Evolutionary conservation across 2,113 vertebrate genomes (phyloP), one percentile per base, ranked within the genome.

Genomic region (Podarcis cretensis): DNA sequence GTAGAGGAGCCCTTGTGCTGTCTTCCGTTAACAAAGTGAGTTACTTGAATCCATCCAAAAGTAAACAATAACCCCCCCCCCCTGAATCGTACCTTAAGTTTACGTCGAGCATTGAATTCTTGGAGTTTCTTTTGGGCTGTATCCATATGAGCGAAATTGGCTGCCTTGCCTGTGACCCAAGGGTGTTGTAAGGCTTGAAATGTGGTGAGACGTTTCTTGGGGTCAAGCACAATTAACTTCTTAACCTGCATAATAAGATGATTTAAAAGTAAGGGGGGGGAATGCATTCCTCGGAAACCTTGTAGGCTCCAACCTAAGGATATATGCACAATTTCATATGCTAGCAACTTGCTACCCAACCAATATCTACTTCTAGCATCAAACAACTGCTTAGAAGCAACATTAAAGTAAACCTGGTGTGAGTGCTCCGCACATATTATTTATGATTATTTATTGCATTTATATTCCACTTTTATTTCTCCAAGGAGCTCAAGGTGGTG

Each of bases 101-200:
- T 98, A 94, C 98, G 97, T 18, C 98, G 96, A 9, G 98, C 98
- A 92, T 98, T 98, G 96, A 98, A 98, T 93, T 98, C 98, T 90
- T 98, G 98, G 59, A 98, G 97, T 94, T 98, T 98, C 97, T 98
- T 98, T 83, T 98, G 98, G 83, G 98, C 98, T 0, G 96, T 98
- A 89, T 98, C 98, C 98, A 98, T 98, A 90, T 98, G 98, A 84
- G 97, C 96, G 90, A 98, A 98, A 92, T 98, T 98, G 86, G 97
- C 97, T 75, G 98, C 98, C 93, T 98, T 98, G 9, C 98, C 98
- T 89, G 98, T 98, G 90, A 98, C 98, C 98, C 98, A 98, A 0
- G 98, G 98, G 89, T 98, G 98, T 86, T 98, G 98, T 90, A 98
- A 96, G 40, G 98, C 98, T 95, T 98, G 98, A 66, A 98, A 96